Percentiles rank a stretch among this genome's conserved stretches.
These are phyloP conservation scores for Cataglyphis altisquamis DNA, from an alignment of 2,888 invertebrate genomes.

Conservation along the genomic window DNA sequence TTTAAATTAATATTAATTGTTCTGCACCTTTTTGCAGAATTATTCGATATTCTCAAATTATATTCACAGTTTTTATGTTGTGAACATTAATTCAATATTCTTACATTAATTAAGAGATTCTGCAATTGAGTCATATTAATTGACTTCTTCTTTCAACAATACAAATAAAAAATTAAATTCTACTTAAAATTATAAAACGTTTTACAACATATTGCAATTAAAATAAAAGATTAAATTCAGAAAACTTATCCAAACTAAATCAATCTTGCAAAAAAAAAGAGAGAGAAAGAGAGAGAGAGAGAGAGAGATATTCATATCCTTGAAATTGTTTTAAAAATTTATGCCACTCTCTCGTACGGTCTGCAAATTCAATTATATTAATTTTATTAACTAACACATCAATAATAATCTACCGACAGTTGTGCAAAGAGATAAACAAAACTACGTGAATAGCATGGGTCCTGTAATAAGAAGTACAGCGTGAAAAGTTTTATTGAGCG, in stretches of 20 bases:
- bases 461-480: slow-evolving; percentile 1
- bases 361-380: not conserved
- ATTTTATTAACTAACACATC: not conserved
- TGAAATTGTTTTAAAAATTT: slow-evolving; percentile 18
- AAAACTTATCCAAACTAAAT: not conserved
- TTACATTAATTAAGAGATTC: not conserved
- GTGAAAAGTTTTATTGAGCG: slow-evolving; percentile 43
- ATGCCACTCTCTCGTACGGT: not conserved
- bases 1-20: slow-evolving; percentile 34
- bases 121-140: not conserved
- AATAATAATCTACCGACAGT: not conserved
- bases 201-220: not conserved
- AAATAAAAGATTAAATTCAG: not conserved
- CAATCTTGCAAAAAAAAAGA: not conserved
- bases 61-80: not conserved
- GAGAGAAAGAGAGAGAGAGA: not conserved
- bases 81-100: not conserved
- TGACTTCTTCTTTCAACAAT: not conserved
- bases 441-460: not conserved
- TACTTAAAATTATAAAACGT: not conserved
- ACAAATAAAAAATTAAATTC: not conserved
- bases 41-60: slow-evolving; percentile 21
- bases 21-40: slow-evolving; percentile 8
- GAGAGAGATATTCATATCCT: not conserved
- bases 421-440: slow-evolving; percentile 29